Conservation (phyloP, 2,888 invertebrate species). For the Morpho helenor region DNA sequence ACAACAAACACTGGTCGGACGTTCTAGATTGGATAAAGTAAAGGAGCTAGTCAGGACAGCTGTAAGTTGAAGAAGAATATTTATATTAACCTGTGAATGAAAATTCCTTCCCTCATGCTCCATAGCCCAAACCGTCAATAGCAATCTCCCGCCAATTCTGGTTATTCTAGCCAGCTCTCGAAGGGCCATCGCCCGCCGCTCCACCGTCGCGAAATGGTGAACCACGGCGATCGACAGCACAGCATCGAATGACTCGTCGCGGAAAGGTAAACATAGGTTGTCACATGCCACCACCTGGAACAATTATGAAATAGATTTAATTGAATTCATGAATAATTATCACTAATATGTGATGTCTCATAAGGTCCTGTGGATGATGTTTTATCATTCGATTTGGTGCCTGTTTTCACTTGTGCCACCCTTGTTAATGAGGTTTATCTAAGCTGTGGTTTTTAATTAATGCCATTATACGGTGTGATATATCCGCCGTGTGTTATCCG, state of each 20-base stretch:
- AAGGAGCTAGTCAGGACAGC: not conserved
- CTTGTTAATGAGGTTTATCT: no score
- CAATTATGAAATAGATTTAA: not conserved
- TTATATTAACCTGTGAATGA: conserved; percentile 73
- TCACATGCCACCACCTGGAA: conserved; percentile 91
- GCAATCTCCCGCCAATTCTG: conserved; percentile 91
- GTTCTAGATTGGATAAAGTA: no score
- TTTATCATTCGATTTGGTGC: no score
- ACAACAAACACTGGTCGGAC: no score
- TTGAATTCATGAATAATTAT: no score
- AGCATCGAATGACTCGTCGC: conserved; percentile 95
- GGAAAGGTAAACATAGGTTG: conserved; percentile 93
- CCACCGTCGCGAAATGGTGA: conserved; percentile 97
- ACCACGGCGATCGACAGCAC: conserved; percentile 97
- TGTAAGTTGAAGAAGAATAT: no score
- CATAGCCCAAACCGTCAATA: conserved; percentile 98
- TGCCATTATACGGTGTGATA: no score
- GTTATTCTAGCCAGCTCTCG: conserved; percentile 92
- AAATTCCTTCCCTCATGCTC: conserved; percentile 92
- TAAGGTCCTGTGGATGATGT: no score
- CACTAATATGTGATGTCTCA: no score
- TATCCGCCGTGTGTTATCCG: no score
- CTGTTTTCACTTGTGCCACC: no score
- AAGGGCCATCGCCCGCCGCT: conserved; percentile 91
- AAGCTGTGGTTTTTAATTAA: no score